Evolutionary conservation across 2,797 vertebrate species (phyloP).

Genomic region (Varecia variegata): DNA sequence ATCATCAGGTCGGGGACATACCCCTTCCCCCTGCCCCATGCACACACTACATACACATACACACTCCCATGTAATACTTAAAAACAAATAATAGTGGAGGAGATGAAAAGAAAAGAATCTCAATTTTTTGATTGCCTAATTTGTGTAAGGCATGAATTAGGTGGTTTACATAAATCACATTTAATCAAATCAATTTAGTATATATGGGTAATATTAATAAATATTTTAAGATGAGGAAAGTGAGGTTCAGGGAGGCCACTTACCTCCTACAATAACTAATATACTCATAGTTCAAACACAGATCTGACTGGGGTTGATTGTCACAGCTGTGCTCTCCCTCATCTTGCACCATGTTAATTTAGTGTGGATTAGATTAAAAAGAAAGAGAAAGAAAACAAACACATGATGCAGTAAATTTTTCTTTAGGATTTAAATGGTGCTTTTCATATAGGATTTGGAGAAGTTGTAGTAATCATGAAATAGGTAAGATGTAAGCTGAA

Average conservation of each 20-base stretch:
- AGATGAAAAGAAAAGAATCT: neutral
- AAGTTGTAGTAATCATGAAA: neutral
- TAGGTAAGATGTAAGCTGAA: neutral
- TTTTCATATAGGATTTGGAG: neutral
- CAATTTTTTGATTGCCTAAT: neutral
- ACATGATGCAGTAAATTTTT: neutral
- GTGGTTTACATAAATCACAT: neutral
- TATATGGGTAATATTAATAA: neutral
- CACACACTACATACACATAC: neutral
- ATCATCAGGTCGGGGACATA: neutral
- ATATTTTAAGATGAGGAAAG: neutral
- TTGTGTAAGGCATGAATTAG: neutral
- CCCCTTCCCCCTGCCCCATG: too few species aligned
- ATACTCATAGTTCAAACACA: neutral
- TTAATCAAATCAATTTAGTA: neutral
- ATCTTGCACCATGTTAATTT: neutral
- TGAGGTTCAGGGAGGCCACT: neutral
- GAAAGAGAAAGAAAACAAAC: neutral
- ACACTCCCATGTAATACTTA: neutral
- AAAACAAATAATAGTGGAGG: neutral
- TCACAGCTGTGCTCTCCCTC: neutral
- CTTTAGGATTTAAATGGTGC: neutral
- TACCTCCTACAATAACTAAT: neutral
- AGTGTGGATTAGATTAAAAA: neutral
- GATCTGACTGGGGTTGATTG: neutral